Base-by-base conservation (phyloP, 2,888 invertebrate species). In the Odiellus spinosus region DNA sequence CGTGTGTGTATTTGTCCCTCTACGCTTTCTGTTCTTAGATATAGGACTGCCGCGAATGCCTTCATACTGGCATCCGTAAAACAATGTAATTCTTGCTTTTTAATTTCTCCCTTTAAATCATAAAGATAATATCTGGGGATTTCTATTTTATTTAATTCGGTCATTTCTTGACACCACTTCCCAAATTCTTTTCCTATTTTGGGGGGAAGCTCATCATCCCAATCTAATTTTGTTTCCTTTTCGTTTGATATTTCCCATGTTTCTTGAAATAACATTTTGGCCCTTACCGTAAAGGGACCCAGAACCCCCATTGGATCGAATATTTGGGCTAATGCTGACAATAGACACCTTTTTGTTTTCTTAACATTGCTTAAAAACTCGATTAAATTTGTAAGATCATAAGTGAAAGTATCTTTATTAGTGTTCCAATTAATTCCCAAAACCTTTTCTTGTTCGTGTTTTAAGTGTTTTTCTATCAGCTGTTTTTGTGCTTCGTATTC, bases 231-330 rank as follows among this genome's bases (percentile, higher is more conserved):
- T 26, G 4, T 4, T 4, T 26, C 8, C 8, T 26, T 4, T 2
- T 36, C 46, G 3, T 52, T 5, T 2, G 51, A 47, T 8, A 35
- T 14, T 12, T 43, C 38, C 58, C 59, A 61, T 3, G 59, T 32
- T 8, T 54, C 39, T 50, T 59, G 58, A 15, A 61, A 45, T 6
- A 59, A 21, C 2, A 55, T 50, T 42, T 58, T 61, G 0, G 48
- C 48, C 5, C 40, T 18, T 42, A 52, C 45, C 2, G 33, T 49
- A 17, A 50, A 52, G 17, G 51, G 50, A 2, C 40, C 44, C 12
- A 50, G 18, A 5, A 55, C 42, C 3, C 57, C 58, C 19, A 55
- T 35, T 14, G 57, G 53, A 40, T 59, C 52, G 12, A 36, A 44
- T 18, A 36, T 36, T 11, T 38, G 35, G 8, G 26, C 26, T 26